Percentiles rank a stretch among this genome's conserved stretches.
phyloP scores from a whole-genome alignment of 2,888 invertebrate species.

The Lottia gigantea region DNA sequence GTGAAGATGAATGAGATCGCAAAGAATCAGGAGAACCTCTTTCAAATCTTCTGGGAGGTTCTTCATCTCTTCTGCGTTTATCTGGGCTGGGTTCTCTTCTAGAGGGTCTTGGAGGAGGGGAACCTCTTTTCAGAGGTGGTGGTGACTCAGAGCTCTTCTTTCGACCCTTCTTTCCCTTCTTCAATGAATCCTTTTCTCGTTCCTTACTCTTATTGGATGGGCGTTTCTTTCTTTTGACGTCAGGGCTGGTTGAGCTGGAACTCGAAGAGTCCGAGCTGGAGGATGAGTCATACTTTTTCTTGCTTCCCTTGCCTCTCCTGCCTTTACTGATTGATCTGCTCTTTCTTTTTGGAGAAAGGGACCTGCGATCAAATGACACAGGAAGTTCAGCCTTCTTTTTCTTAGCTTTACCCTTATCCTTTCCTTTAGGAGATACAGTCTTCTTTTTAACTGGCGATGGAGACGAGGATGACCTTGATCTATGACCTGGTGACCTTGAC shows the following conservation, averaged over 20 bases:
- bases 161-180: background rate
- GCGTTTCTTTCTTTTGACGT: conserved; percentile 24
- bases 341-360: conserved; percentile 14
- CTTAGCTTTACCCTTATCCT: conserved; percentile 27
- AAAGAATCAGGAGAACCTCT: conserved; percentile 15
- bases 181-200: conserved; percentile 21
- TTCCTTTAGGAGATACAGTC: conserved; percentile 28
- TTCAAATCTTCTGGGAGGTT: background rate
- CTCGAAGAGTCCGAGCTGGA: background rate
- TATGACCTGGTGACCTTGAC: conserved; percentile 25
- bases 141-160: conserved; percentile 27
- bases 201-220: conserved; percentile 19
- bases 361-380: background rate
- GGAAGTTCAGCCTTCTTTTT: conserved; percentile 17
- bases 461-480: conserved; percentile 35
- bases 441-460: conserved; percentile 39
- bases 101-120: conserved; percentile 25
- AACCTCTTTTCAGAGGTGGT: conserved; percentile 28
- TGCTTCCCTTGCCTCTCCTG: conserved; percentile 29
- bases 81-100: conserved; percentile 22
- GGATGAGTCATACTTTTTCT: conserved; percentile 20
- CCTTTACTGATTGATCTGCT: conserved; percentile 33
- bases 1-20: conserved; percentile 13
- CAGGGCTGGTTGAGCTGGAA: conserved; percentile 13
- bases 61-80: conserved; percentile 19